A percentile compares a stretch with the other conserved stretches of the same genome.
These are phyloP conservation scores for Bradypodion ventrale DNA, from an alignment of 2,797 vertebrate species.

Conservation along the genomic window DNA sequence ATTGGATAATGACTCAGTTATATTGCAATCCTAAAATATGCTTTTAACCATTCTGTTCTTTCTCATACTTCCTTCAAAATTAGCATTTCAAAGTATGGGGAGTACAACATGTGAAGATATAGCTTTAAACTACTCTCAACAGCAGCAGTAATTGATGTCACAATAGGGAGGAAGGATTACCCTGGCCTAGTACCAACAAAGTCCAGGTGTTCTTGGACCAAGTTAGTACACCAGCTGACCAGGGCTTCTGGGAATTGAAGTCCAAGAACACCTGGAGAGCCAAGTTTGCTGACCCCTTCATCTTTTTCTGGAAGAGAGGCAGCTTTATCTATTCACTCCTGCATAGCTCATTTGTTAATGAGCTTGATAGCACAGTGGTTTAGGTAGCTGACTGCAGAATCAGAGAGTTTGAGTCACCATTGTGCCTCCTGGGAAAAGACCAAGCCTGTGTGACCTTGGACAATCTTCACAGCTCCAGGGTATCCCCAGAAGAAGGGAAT, in stretches of 20 bases:
- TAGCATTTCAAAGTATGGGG: neutral
- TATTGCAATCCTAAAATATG: neutral
- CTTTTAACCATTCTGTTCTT: neutral
- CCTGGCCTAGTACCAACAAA: neutral
- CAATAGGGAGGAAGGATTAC: neutral
- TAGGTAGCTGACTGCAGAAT: too few relatives aligned
- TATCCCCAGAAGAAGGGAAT: too few relatives aligned
- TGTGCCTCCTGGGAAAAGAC: too few relatives aligned
- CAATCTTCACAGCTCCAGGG: too few relatives aligned
- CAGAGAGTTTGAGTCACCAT: too few relatives aligned
- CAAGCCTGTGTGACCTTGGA: too few relatives aligned
- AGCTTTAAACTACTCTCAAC: neutral
- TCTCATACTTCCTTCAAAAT: neutral
- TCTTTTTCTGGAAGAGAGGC: neutral
- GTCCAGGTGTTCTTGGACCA: too few relatives aligned
- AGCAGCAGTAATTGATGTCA: neutral
- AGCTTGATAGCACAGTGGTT: too few relatives aligned
- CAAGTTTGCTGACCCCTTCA: too few relatives aligned
- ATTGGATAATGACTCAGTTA: conserved; percentile 6
- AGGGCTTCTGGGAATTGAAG: too few relatives aligned
- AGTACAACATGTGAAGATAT: neutral
- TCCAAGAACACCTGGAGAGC: too few relatives aligned
- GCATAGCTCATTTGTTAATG: neutral
- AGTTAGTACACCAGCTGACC: too few relatives aligned
- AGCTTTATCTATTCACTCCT: neutral